Base-by-base conservation (phyloP, 2,113 vertebrate species). In the Egretta garzetta region DNA sequence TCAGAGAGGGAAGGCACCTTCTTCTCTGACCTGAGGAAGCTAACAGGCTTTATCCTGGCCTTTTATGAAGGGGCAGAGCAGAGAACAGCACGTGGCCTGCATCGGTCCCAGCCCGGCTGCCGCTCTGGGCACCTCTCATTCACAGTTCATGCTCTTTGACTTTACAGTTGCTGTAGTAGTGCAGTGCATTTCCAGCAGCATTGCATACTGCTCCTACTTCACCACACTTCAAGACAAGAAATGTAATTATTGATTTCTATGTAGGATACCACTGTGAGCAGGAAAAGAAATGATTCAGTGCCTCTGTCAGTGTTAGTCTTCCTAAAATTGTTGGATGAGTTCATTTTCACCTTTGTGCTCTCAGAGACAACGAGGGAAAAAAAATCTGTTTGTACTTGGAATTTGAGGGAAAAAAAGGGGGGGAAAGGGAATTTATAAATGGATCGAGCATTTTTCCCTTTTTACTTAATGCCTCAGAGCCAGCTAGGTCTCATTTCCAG, bases 191-290 rank as follows among this genome's bases (percentile, higher is more conserved):
- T 93, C 52, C 89, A 84, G 58, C 71, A 82, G 63, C 75, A 47
- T 81, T 60, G 64, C 24, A 50, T 56, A 58, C 21, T 76, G 59
- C 27, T 79, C 43, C 77, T 85, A 55, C 52, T 75, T 90, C 76
- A 71, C 74, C 80, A 74, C 68, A 58, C 33, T 52, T 4, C 1
- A 7, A 91, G 41, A 14, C 76, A 89, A 86, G 55, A 84, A 83
- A 86, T 59, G 11, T 45, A 92, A 58, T 80, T 59, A 84, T 86
- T 77, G 83, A 88, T 88, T 93, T 92, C 47, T 85, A 41, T n/a
- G 23, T 92, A 37, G 58, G 72, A 67, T 47, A 62, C 14, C 37
- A 74, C 58, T n/a, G 19, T 23, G 41, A 93, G 33, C 50, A 86
- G n/a, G 63, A 47, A 92, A 92, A 75, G 50, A 92, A 94, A 74